Base-by-base conservation (phyloP, 2,113 vertebrate genomes). In the Accipiter virgatus region DNA sequence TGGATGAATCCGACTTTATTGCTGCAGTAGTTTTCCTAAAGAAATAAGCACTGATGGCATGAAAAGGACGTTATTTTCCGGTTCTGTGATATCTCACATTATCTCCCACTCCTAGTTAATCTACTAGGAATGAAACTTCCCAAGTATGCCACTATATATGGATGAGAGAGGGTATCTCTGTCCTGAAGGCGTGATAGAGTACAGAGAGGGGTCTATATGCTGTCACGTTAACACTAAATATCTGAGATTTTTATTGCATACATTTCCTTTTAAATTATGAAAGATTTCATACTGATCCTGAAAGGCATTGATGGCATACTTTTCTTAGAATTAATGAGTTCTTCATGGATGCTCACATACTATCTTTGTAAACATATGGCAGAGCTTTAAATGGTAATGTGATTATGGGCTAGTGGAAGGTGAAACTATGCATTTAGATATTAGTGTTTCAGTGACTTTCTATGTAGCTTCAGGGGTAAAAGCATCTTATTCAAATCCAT, bases 101-200 rank as follows among this genome's bases (percentile, higher is more conserved):
- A 93, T 95, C 94, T 97, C 65, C 55, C 59, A 56, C 83, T 95
- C 48, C 61, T 79, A 34, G 61, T 67, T 95, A 94, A 95, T 96
- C 93, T 87, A 21, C n/a, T 52, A 90, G 95, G 93, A 96, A 95
- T 92, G 95, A 86, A 97, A 88, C 86, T 95, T 96, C 80, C 63
- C 42, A 82, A 95, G 80, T 84, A 88, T 92, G 83, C 42, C 88
- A 36, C 96, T 98, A 85, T 96, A 95, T 97, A 95, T 94, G 95
- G 93, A 36, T 84, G 83, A 94, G 80, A 88, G 81, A 67, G 81
- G 67, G 34, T 86, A 40, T 88, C n/a, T 90, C 78, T 90, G 70
- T 84, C 81, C 73, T 59, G 73, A 82, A 81, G 81, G 62, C 83
- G 55, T 21, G 82, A 66, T 17, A 23, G 75, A 66, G 66, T 66